Evolutionary conservation across 2,797 vertebrate genomes (phyloP), one percentile per base, ranked within the genome.

Genomic region (Ctenochaetus hawaiiensis): DNA sequence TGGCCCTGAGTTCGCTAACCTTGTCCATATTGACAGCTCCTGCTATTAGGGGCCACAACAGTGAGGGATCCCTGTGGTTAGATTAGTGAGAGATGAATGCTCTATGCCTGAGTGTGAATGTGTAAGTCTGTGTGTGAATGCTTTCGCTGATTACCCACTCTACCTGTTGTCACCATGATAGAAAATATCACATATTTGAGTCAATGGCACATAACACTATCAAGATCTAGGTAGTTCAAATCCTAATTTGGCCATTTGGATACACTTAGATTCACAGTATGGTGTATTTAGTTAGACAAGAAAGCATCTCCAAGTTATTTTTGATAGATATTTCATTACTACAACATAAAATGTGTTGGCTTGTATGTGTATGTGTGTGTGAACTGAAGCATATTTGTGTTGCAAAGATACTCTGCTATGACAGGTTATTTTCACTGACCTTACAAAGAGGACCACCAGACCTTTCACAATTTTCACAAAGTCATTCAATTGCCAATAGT

Each of bases 21-120:
- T 93, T 89, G 92, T 93, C 93, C 89, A 81, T 92, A 92, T 93
- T 94, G 91, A 94, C 91, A 92, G 91, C 90, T 92, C 90, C 91
- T 89, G 90, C 92, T 93, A 93, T 92, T 89, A 89, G 77, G 83
- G 90, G 89, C 89, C 84, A 88, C 80, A 84, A 84, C 87, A 80
- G 87, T 85, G 86, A 90, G 77, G 89, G 89, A 92, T 88, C 87
- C 91, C 92, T 82, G 87, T 80, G 87, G 92, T 92, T 93, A 93
- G 90, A 93, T 92, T 90, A 91, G 88, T 88, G 78, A 87, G 78
- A 93, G 91, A 93, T 90, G 87, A 93, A 93, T 91, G 85, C 83
- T 87, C 62, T 72, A 56, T 48, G 84, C 60, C 68, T 67, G 81
- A 58, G 63, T 85, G 78, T 89, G 84, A 82, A 75, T 86, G 70